Percentiles rank a stretch among this genome's conserved stretches.
phyloP scores from a whole-genome alignment of 2,113 vertebrate species.

The Pluvianellus socialis region DNA sequence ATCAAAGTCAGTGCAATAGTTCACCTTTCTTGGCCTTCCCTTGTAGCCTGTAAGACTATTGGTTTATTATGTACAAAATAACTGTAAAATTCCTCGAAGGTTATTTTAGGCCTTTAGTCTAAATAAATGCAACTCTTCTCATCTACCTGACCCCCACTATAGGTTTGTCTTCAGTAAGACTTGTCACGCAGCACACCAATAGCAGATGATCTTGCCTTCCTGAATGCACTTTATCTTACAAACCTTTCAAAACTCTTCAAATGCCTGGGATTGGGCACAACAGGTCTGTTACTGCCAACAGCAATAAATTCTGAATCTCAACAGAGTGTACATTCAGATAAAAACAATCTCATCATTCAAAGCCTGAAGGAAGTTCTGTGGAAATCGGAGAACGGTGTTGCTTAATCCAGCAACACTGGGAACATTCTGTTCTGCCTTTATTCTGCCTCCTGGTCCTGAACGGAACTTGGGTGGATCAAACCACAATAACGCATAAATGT shows the following conservation, averaged over 20 bases:
- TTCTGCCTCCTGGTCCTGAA: neutral
- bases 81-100: neutral
- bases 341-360: neutral
- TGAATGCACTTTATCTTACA: neutral
- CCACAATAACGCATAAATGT: accelerated
- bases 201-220: neutral
- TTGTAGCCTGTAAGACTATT: neutral
- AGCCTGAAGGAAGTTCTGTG: neutral
- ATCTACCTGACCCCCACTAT: neutral
- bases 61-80: neutral
- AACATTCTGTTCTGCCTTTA: neutral
- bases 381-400: neutral
- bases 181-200: neutral
- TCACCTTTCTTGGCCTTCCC: neutral
- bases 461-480: neutral
- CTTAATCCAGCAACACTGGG: neutral
- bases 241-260: neutral
- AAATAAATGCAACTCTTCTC: neutral
- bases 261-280: neutral
- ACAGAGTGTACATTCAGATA: neutral
- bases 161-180: neutral
- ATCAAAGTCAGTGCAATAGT: neutral
- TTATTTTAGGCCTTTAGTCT: neutral
- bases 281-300: neutral
- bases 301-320: neutral